Evolutionary conservation across 2,797 vertebrate genomes (phyloP).

Genomic region (Pangasius macronema): DNA sequence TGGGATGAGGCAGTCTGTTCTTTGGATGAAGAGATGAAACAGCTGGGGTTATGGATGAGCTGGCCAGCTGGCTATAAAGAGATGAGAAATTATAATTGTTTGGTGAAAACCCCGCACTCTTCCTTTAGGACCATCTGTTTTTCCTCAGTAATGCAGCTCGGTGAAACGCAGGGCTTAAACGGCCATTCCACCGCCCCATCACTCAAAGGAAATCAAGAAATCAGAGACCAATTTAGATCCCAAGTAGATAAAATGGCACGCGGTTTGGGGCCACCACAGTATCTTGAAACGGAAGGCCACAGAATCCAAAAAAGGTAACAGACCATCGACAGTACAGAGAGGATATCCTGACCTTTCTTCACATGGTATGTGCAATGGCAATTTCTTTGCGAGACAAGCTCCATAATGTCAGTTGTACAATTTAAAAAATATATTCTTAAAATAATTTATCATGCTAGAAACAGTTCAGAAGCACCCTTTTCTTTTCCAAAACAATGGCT

Average conservation of each 20-base stretch:
- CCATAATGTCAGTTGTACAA: not conserved
- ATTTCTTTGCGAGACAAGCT: not conserved
- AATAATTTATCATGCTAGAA: not conserved
- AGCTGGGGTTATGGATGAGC: slow-evolving; percentile 23
- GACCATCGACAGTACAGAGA: not conserved
- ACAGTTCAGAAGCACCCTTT: not conserved
- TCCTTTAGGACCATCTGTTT: not conserved
- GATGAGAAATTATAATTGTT: slow-evolving; percentile 27
- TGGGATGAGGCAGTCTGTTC: slow-evolving; percentile 5
- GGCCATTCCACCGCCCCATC: not conserved
- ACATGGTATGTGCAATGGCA: not conserved
- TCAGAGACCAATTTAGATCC: not conserved
- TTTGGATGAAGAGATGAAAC: slow-evolving; percentile 19
- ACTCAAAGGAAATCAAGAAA: not conserved
- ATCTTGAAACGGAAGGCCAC: not conserved
- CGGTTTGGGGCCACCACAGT: too few species aligned
- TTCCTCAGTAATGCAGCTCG: not conserved
- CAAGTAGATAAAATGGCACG: not conserved
- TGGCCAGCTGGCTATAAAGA: not conserved
- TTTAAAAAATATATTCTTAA: not conserved
- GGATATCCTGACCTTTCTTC: not conserved
- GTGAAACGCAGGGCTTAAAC: not conserved
- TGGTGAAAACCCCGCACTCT: not conserved
- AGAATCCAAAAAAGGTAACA: not conserved
- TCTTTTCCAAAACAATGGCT: not conserved